Evolutionary conservation across 2,113 vertebrate species (phyloP), one percentile per base, ranked within the genome.

Genomic region (Microtus pennsylvanicus): DNA sequence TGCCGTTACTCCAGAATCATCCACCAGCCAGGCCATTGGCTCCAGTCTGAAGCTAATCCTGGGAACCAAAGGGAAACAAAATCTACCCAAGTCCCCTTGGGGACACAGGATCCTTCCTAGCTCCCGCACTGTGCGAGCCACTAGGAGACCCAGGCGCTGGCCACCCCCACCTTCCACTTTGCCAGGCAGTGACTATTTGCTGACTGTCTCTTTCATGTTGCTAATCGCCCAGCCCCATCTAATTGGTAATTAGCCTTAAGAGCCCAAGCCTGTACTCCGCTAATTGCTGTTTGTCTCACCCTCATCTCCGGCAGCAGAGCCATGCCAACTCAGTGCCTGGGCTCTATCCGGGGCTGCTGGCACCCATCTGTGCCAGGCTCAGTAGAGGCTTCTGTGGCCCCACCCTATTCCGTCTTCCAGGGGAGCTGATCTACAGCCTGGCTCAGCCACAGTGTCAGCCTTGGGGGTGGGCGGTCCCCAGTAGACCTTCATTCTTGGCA

Each of bases 191-290:
- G 88, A 96, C 94, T 96, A 94, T 97, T 97, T 98, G 97, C 97
- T 96, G 95, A 97, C 97, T 97, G 96, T 96, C 94, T 98, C 96
- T 97, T 97, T 98, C 97, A 95, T 95, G 95, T 96, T 42, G 70
- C 94, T 91, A 96, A 98, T 97, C 96, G 77, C 94, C 88, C 17
- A 42, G 96, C 97, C 98, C 97, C 38, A 55, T 95, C 96, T 97
- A 98, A 97, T 97, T 98, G 97, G 95, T 98, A 98, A 98, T 98
- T 98, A 98, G 97, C 94, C 96, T 96, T 97, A 96, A 97, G 95
- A 98, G 97, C 95, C 95, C 96, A 42, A 97, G 97, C 95, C 96
- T 89, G 97, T 95, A 96, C 97, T 91, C 82, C 94, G 96, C 97
- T 98, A 98, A 98, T 98, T 98, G 97, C 95, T 92, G 97, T 97